phyloP scores from a whole-genome alignment of 2,888 invertebrate species.

The Stenodema calcarata region DNA sequence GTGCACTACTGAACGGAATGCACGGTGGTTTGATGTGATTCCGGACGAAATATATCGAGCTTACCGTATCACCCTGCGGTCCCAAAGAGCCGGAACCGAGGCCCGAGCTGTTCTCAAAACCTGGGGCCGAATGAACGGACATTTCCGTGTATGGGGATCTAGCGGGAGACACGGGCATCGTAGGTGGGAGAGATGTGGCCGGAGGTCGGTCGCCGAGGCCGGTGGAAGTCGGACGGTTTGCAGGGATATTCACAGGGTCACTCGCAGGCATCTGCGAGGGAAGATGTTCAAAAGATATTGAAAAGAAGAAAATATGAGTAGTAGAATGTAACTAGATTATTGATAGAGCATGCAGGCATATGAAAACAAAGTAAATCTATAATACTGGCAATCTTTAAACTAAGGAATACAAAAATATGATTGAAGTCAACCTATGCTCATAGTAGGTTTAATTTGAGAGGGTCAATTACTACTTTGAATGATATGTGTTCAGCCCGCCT shows the following conservation, averaged over 20 bases:
- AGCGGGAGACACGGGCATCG: conserved; percentile 48
- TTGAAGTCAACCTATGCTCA: too few relatives aligned
- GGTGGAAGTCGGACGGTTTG: conserved; percentile 69
- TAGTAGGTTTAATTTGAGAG: too few relatives aligned
- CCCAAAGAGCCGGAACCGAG: conserved; percentile 54
- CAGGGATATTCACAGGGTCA: conserved; percentile 68
- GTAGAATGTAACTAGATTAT: neutral
- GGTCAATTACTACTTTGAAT: too few relatives aligned
- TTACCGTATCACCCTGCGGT: conserved; percentile 55
- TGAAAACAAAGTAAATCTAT: too few relatives aligned
- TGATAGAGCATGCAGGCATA: neutral
- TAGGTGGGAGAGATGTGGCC: conserved; percentile 55
- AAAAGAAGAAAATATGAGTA: too few relatives aligned
- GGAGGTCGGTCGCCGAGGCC: conserved; percentile 32
- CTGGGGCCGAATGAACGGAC: conserved; percentile 54
- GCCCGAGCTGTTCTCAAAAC: conserved; percentile 54
- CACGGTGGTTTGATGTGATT: too few relatives aligned
- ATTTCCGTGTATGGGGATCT: conserved; percentile 55
- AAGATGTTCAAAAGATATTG: neutral
- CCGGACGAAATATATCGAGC: neutral
- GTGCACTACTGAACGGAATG: too few relatives aligned
- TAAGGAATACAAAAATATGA: too few relatives aligned
- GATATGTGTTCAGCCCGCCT: too few relatives aligned
- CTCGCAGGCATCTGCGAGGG: conserved; percentile 45
- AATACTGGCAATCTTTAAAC: too few relatives aligned